These are phyloP conservation scores for Lepus oiostolus DNA, from an alignment of 2,797 vertebrate species.

Conservation along the genomic window DNA sequence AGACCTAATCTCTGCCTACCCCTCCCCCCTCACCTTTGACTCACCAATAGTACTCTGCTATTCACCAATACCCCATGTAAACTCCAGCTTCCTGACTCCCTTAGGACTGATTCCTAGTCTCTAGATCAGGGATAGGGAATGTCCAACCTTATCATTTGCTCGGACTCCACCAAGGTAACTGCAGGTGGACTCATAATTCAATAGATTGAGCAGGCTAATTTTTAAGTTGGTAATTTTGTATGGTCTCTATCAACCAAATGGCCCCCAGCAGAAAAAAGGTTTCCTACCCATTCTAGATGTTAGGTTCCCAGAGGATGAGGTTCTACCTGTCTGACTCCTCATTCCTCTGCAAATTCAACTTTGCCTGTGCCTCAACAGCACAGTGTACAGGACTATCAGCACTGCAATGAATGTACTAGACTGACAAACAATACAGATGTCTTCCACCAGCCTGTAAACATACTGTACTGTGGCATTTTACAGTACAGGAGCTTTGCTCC, in stretches of 20 bases:
- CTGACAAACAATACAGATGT: background rate
- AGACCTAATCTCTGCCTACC: background rate
- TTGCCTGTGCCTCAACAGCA: background rate
- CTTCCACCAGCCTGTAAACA: background rate
- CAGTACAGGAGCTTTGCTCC: conserved; percentile 89
- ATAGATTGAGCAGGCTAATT: too few relatives aligned
- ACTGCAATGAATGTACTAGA: background rate
- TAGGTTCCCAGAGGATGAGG: background rate
- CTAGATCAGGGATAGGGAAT: background rate
- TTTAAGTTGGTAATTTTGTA: too few relatives aligned
- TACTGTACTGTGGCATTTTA: background rate
- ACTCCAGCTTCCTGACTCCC: background rate
- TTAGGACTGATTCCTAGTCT: background rate
- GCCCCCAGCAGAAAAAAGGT: too few relatives aligned
- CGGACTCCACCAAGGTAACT: too few relatives aligned
- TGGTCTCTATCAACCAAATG: too few relatives aligned
- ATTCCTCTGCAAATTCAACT: background rate
- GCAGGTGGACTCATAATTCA: too few relatives aligned
- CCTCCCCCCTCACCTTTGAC: background rate
- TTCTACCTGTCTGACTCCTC: too few relatives aligned
- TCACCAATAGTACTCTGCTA: background rate
- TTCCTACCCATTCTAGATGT: background rate
- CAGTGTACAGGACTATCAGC: background rate
- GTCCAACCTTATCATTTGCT: too few relatives aligned
- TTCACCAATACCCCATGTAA: background rate